phyloP scores from a whole-genome alignment of 2,113 vertebrate species.

The Lasiurus cinereus region DNA sequence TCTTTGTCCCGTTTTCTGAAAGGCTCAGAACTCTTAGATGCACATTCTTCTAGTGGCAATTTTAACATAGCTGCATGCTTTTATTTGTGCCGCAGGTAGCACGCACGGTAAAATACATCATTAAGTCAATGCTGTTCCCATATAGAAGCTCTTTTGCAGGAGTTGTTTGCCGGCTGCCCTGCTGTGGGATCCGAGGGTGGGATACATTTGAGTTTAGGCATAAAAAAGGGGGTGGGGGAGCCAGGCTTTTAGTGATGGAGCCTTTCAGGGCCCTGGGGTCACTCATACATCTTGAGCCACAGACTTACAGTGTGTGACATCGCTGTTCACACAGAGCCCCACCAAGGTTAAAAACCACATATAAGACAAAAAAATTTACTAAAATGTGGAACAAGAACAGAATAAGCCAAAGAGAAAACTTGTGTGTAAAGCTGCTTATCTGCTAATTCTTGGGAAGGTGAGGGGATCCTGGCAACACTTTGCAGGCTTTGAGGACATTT shows the following conservation, averaged over 20 bases:
- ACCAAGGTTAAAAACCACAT: background rate
- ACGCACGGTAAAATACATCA: background rate
- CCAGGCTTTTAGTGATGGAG: background rate
- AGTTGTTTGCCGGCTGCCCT: background rate
- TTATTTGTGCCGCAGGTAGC: background rate
- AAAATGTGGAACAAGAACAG: background rate
- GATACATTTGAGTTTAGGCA: background rate
- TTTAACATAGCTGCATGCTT: background rate
- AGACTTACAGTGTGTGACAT: background rate
- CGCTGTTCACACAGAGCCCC: background rate
- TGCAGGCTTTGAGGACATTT: constrained; percentile 22
- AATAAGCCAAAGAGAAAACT: constrained; percentile 36
- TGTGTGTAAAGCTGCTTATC: background rate
- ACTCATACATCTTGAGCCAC: background rate
- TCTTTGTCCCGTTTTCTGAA: constrained; percentile 22
- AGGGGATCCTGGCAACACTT: background rate
- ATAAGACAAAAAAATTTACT: constrained; percentile 1
- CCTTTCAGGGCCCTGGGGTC: background rate
- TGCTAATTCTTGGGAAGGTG: constrained; percentile 18
- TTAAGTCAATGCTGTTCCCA: background rate
- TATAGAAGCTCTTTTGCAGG: background rate
- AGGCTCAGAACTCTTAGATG: background rate
- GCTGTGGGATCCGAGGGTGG: background rate
- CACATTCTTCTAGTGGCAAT: background rate
- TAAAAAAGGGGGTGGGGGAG: background rate